phyloP scores from a whole-genome alignment of 1,140 invertebrate species.

The honey bee (Apis mellifera) region Amel_HAv3.1 CM009938.2:8634501-8635000 shows the following conservation, averaged over 20 bases:
- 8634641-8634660: slow-evolving; percentile 35
- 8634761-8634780: not conserved
- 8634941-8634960: not conserved
- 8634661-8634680: slow-evolving; percentile 6
- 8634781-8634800: not conserved
- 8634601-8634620: slow-evolving; percentile 47
- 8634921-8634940: not conserved
- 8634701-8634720: slow-evolving; percentile 13
- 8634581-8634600: slow-evolving; percentile 59
- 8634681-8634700: slow-evolving; percentile 9
- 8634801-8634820: not conserved
- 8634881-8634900: not conserved
- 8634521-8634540: slow-evolving; percentile 35
- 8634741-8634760: no score
- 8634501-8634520: slow-evolving; percentile 51
- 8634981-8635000: not conserved
- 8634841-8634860: not conserved
- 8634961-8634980: not conserved
- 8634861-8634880: not conserved
- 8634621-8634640: slow-evolving; percentile 36
- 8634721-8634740: no score
- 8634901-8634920: no score
- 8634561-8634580: slow-evolving; percentile 56
- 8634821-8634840: not conserved
- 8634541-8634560: slow-evolving; percentile 61